These are phyloP conservation scores for Cichlasoma orientale DNA, from an alignment of 2,797 vertebrate genomes.

Conservation along the genomic window DNA sequence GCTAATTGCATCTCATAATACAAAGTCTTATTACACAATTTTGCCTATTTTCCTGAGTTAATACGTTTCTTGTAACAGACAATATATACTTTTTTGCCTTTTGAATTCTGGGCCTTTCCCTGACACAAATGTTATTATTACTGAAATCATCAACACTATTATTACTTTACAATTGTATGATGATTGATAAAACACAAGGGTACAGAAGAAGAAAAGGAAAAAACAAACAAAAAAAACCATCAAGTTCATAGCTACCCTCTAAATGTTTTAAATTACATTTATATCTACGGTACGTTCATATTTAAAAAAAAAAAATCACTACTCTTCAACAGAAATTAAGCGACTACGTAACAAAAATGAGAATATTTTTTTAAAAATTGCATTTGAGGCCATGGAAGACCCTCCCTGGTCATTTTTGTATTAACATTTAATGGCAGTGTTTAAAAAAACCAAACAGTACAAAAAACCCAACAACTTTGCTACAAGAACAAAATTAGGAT, in stretches of 20 bases:
- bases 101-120: conserved; percentile 96
- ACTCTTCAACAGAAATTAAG: conserved; percentile 87
- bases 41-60: conserved; percentile 87
- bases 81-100: conserved; percentile 92
- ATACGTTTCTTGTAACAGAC: conserved; percentile 89
- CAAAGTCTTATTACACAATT: conserved; percentile 84
- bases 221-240: conserved; percentile 25
- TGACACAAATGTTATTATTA: conserved; percentile 88
- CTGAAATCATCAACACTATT: conserved; percentile 83
- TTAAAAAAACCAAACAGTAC: conserved; percentile 62
- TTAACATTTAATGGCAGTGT: conserved; percentile 99
- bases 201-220: conserved; percentile 79
- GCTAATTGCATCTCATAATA: conserved; percentile 84
- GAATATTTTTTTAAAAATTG: conserved; percentile 85
- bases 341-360: conserved; percentile 86
- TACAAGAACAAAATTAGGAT: conserved; percentile 82
- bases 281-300: conserved; percentile 87
- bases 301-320: conserved; percentile 76
- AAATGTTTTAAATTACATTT: conserved; percentile 93
- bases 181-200: conserved; percentile 94
- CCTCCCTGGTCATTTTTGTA: conserved; percentile 95
- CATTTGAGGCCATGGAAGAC: conserved; percentile 98
- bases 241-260: conserved; percentile 82
- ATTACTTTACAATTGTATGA: conserved; percentile 92
- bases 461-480: conserved; percentile 67